These are phyloP conservation scores for Xenops minutus DNA, from an alignment of 2,797 vertebrate species.

Conservation along the genomic window DNA sequence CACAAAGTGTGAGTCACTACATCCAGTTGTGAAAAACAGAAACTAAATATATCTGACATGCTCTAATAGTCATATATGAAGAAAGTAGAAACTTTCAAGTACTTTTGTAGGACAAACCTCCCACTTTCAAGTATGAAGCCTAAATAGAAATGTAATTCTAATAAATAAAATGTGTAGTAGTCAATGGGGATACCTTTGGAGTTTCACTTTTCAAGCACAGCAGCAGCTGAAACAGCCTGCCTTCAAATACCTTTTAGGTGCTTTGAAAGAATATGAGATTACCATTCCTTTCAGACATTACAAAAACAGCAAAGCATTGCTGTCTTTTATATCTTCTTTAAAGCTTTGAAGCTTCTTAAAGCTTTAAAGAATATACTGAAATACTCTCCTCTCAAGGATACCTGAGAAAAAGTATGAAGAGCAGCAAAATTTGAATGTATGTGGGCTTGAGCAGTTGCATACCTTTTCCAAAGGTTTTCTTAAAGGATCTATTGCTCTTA, in stretches of 20 bases:
- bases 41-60: neutral
- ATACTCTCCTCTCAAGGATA: neutral
- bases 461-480: neutral
- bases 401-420: neutral
- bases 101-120: slow-evolving; percentile 4
- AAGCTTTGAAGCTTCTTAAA: neutral
- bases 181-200: neutral
- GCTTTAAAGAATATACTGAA: neutral
- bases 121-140: neutral
- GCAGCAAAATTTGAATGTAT: neutral
- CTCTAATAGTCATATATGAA: neutral
- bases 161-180: neutral
- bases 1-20: slow-evolving; percentile 6
- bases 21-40: slow-evolving; percentile 24
- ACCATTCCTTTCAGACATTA: neutral
- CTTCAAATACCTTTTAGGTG: neutral
- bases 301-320: neutral
- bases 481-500: neutral
- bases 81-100: neutral
- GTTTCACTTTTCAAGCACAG: neutral
- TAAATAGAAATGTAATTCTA: neutral
- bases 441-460: neutral
- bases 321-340: neutral
- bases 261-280: neutral
- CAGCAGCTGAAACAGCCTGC: neutral